phyloP scores from a whole-genome alignment of 2,797 vertebrate species.

The Sciurus vulgaris region DNA sequence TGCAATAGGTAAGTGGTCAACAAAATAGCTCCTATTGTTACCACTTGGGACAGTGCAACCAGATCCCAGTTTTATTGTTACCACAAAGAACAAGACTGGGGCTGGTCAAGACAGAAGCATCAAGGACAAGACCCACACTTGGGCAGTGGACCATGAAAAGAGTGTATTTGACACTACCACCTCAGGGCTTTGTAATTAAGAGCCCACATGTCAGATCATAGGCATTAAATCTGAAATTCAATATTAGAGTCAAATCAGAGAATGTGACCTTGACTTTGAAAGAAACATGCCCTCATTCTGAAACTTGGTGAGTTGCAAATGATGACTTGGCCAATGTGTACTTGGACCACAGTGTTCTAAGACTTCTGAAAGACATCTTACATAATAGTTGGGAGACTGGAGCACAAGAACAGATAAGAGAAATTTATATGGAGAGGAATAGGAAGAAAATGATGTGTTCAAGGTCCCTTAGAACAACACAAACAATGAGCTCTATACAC shows the following conservation, averaged over 20 bases:
- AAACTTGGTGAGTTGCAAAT: constrained; percentile 94
- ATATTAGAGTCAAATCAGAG: constrained; percentile 94
- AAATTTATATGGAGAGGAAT: too few relatives aligned
- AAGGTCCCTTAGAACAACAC: too few relatives aligned
- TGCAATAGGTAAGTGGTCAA: background rate
- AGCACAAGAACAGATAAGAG: too few relatives aligned
- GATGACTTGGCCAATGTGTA: constrained; percentile 92
- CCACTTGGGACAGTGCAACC: background rate
- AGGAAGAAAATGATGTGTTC: too few relatives aligned
- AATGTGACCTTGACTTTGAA: constrained; percentile 94
- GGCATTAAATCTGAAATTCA: constrained; percentile 93
- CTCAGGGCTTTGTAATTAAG: constrained; percentile 91
- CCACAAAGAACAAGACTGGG: background rate
- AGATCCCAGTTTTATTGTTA: background rate
- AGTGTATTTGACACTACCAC: constrained; percentile 92
- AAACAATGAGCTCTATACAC: too few relatives aligned
- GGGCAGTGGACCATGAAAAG: constrained; percentile 89
- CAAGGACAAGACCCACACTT: constrained; percentile 89
- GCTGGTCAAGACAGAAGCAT: background rate
- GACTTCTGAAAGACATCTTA: too few relatives aligned
- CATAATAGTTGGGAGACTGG: too few relatives aligned
- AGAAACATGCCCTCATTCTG: constrained; percentile 93
- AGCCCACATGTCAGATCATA: constrained; percentile 91
- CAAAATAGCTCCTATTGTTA: constrained; percentile 33
- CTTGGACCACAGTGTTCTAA: constrained; percentile 92